These are phyloP conservation scores for Cynopterus sphinx DNA, from an alignment of 2,797 vertebrate genomes.

Conservation along the genomic window DNA sequence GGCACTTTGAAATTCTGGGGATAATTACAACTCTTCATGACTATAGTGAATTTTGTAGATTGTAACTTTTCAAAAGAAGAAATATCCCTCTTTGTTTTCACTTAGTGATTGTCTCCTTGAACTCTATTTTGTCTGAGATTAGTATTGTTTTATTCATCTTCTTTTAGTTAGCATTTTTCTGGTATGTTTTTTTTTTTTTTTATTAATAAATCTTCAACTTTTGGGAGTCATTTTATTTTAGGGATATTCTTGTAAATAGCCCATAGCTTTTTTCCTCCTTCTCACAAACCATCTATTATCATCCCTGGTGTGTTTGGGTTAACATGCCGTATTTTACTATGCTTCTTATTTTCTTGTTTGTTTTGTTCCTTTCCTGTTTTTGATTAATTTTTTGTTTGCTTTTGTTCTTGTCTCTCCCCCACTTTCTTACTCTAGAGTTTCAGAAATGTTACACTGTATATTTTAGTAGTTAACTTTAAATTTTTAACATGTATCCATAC, in stretches of 20 bases:
- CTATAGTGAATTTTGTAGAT: neutral
- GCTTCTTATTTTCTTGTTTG: neutral
- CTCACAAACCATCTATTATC: neutral
- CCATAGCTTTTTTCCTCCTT: neutral
- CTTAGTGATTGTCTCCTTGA: neutral
- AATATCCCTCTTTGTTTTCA: neutral
- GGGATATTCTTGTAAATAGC: neutral
- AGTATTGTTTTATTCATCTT: neutral
- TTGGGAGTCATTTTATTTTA: neutral
- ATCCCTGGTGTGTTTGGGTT: neutral
- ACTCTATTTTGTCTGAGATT: neutral
- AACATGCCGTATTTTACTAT: neutral
- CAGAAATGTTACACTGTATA: neutral
- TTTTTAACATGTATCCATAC: neutral
- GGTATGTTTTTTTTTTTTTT: neutral
- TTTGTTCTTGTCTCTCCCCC: neutral
- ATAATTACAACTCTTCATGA: neutral
- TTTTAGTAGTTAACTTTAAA: constrained; percentile 32
- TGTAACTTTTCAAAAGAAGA: neutral
- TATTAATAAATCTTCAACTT: neutral
- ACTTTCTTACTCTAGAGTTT: neutral
- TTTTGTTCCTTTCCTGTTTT: neutral
- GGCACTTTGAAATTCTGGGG: neutral
- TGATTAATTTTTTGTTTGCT: neutral
- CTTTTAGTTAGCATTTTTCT: constrained; percentile 7